Evolutionary conservation across 2,113 vertebrate genomes (phyloP).

Genomic region (Nansenia antarctica): DNA sequence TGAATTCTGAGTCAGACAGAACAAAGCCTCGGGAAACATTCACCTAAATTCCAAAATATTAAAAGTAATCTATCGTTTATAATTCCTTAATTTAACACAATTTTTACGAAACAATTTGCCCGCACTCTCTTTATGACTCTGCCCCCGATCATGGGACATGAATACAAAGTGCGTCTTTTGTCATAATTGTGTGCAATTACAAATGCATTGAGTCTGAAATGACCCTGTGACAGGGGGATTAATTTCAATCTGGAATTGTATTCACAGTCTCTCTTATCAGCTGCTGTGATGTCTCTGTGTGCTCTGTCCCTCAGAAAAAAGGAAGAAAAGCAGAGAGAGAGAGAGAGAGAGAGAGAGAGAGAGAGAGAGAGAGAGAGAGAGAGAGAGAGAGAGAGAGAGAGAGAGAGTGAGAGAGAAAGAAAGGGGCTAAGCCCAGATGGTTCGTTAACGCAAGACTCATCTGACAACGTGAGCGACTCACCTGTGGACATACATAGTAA

Average conservation of each 20-base stretch:
- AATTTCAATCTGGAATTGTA: constrained; percentile 26
- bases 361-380: too few relatives aligned
- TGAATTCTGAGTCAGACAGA: background rate
- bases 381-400: too few relatives aligned
- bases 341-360: background rate
- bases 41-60: background rate
- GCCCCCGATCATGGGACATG: background rate
- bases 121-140: background rate
- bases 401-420: background rate
- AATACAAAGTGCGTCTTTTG: constrained; percentile 15
- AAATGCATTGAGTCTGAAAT: constrained; percentile 50
- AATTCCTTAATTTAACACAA: background rate
- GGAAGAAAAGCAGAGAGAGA: constrained; percentile 9
- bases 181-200: constrained; percentile 42
- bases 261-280: constrained; percentile 4
- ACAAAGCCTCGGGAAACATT: background rate
- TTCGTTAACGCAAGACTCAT: constrained; percentile 6
- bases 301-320: background rate
- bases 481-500: background rate
- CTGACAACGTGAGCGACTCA: constrained; percentile 1
- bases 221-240: constrained; percentile 40
- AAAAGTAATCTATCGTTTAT: background rate
- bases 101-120: background rate
- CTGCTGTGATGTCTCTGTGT: background rate
- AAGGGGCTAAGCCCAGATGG: background rate